Evolutionary conservation across 2,888 invertebrate species (phyloP).

Genomic region (Spialia ferax): DNA sequence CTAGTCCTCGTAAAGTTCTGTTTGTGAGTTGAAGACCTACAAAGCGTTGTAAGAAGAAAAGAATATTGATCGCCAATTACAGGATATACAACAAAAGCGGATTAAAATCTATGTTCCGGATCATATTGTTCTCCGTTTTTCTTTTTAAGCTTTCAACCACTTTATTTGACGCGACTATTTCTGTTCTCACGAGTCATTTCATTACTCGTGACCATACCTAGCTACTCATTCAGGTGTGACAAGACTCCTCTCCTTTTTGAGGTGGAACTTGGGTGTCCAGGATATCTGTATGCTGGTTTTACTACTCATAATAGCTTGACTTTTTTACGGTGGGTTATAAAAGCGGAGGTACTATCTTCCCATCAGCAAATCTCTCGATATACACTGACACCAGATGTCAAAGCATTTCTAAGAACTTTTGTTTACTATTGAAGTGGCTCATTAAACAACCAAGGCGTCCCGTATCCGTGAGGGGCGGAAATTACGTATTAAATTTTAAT

Average conservation of each 20-base stretch:
- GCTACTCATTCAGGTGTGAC: too few relatives aligned
- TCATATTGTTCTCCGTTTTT: neutral
- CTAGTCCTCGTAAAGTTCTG: neutral
- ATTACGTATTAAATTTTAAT: conserved; percentile 26
- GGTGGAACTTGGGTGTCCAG: too few relatives aligned
- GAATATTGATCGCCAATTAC: neutral
- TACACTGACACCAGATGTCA: too few relatives aligned
- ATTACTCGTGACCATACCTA: too few relatives aligned
- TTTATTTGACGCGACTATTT: too few relatives aligned
- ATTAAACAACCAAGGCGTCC: neutral
- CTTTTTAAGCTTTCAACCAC: too few relatives aligned
- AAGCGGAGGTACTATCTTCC: too few relatives aligned
- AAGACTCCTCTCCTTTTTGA: too few relatives aligned
- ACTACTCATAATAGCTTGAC: too few relatives aligned
- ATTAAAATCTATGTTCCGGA: neutral
- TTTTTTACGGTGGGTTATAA: too few relatives aligned
- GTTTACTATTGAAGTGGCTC: neutral
- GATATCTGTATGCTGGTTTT: too few relatives aligned
- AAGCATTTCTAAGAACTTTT: neutral
- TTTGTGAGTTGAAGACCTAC: neutral
- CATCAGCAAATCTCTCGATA: neutral
- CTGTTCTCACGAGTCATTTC: too few relatives aligned
- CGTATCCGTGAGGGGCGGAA: neutral
- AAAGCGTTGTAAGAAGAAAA: neutral
- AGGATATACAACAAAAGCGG: neutral